Base-by-base conservation (phyloP, 2,797 vertebrate genomes). In the Furcifer pardalis region DNA sequence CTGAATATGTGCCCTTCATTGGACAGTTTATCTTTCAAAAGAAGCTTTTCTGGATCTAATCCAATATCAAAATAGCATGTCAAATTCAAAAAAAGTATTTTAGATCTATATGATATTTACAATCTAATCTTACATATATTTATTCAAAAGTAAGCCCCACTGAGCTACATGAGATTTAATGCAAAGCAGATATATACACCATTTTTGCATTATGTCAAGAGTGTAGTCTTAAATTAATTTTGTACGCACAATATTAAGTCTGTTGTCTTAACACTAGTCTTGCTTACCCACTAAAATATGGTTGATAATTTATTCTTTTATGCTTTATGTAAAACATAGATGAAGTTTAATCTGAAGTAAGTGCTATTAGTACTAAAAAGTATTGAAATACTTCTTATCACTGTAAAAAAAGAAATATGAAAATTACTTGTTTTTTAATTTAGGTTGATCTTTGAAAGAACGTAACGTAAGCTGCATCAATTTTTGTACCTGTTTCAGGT, bases 401-500 rank as follows among this genome's bases (percentile, higher is more conserved):
- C 78, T 81, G 84, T 42, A 84, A 93, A 85, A 86, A 82, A 89
- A 84, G 89, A 85, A 94, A 82, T 78, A 27, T 90, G 79, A 90
- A 90, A 91, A 89, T 86, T 91, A 79, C 87, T 93, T 91, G 35
- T 42, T 77, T 86, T 27, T 37, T 82, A 72, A 69, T 77, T 46
- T 63, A 56, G 23, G 19, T 3, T 84, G 87, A 83, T 89, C 81
- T 92, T 86, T 78, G 87, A 91, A 87, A 79, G 30, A 17, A n/a
- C 77, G 52, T 86, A 90, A 93, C 93, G 89, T 93, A 91, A 94
- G 93, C 92, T 95, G 78, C 87, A 91, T 93, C 88, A 86, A 90
- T 91, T 89, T 90, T 94, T 93, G 94, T 94, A 90, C 90, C 93
- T 96, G 93, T 94, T 95, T 89, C 95, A 96, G 94, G 86, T 94